Evolutionary conservation across 2,888 invertebrate genomes (phyloP).

Genomic region (Tetanocera ferruginea): DNA sequence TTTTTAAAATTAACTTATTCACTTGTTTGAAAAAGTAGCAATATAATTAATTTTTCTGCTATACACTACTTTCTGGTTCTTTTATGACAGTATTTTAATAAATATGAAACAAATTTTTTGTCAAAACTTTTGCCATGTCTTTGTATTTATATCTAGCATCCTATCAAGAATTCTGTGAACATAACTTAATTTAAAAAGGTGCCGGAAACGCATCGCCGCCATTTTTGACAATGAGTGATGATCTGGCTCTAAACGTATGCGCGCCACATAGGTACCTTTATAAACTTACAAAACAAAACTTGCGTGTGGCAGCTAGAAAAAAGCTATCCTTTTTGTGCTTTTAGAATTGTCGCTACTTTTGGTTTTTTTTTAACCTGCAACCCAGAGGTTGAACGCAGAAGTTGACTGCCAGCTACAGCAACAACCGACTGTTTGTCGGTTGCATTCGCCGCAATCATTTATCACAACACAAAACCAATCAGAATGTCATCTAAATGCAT

Average conservation of each 20-base stretch:
- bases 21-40: not conserved
- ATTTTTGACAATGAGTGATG: constrained; percentile 63
- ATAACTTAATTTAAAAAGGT: constrained; percentile 42
- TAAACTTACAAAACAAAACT: no score
- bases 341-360: not conserved
- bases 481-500: constrained; percentile 7
- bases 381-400: not conserved
- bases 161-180: constrained; percentile 33
- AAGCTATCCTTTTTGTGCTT: not conserved
- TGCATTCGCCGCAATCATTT: constrained; percentile 32
- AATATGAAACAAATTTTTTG: no score
- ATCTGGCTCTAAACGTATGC: constrained; percentile 33
- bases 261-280: no score
- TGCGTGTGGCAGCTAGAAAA: not conserved
- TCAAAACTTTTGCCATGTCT: not conserved
- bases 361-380: constrained; percentile 3
- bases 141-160: not conserved
- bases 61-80: no score
- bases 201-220: constrained; percentile 50
- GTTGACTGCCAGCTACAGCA: not conserved
- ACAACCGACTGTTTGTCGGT: not conserved
- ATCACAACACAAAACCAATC: constrained; percentile 27
- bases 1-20: not conserved
- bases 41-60: no score
- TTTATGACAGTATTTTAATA: no score